Base-by-base conservation (phyloP, 1,140 invertebrate species). In the Brachionus asplanchnoidis region DNA sequence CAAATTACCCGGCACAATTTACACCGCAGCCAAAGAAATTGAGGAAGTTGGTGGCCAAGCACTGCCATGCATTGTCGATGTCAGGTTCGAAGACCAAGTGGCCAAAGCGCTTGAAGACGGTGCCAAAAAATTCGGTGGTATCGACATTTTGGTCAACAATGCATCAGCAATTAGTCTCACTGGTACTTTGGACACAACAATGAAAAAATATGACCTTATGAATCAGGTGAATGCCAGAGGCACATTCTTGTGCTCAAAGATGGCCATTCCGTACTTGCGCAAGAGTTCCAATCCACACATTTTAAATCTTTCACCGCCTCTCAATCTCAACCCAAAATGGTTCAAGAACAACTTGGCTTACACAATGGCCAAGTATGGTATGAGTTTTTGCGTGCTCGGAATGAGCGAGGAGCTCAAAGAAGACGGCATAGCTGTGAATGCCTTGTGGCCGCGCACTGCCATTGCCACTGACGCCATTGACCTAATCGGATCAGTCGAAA, bases 291-390 rank as follows among this genome's bases (percentile, higher is more conserved):
- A 93, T 85, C 94, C 96, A 4, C 97, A 99, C 87, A 98, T 99
- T 87, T 91, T 99, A 4, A 99, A 98, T 89, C 91, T 99, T 9
- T 97, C 95, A 84, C 97, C 97, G 23, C 97, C 97, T 2, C 89
- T 99, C 9, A 95, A 94, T 88, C 92, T 99, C 93, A 92, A 93
- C 85, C 92, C 95, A 0, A 90, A 92, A 86, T 99, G 97, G 97
- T 99, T 99, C 88, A 92, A 93, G 82, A 92, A 94, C 87, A 95
- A 99, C 91, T 93, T 97, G 12, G 96, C 96, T 0, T 99, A 99
- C 88, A 98, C 97, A 0, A 98, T 99, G 93, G 95, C 97, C 1
- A 99, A 99, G 87, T 99, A 97, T 88, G 97, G 97, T 20, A 99
- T 99, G 97, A 97, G 95, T 0, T 95, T 99, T 95, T 98, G 96